Percentiles rank a stretch among this genome's conserved stretches.
phyloP scores from a whole-genome alignment of 2,797 vertebrate species.

The Sebastes jordani region DNA sequence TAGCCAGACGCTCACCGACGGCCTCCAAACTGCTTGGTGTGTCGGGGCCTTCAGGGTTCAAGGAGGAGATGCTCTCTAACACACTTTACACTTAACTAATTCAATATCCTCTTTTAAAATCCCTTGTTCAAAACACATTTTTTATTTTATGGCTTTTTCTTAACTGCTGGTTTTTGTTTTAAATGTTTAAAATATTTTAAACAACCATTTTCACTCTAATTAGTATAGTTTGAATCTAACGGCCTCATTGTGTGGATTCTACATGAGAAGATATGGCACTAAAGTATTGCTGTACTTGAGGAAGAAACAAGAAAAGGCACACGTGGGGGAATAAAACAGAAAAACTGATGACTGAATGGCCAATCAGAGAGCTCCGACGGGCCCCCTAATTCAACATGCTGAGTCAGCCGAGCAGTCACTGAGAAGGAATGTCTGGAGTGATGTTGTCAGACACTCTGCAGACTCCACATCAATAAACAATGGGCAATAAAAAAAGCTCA shows the following conservation, averaged over 20 bases:
- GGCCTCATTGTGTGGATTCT: too few species aligned
- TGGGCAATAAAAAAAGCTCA: not conserved
- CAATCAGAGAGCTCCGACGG: not conserved
- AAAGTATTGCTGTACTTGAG: not conserved
- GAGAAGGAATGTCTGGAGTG: not conserved
- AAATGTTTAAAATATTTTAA: not conserved
- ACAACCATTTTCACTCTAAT: too few species aligned
- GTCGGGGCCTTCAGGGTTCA: not conserved
- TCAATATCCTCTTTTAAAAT: not conserved
- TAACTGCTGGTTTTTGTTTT: not conserved
- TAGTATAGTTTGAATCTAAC: too few species aligned
- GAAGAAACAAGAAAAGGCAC: not conserved
- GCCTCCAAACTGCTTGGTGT: too few species aligned
- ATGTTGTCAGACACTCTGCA: not conserved
- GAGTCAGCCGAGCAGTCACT: not conserved
- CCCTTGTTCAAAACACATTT: not conserved
- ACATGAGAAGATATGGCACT: not conserved
- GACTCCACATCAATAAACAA: too few species aligned
- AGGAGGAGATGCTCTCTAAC: not conserved
- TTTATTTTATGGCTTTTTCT: not conserved
- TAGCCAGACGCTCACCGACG: too few species aligned
- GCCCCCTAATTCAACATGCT: not conserved
- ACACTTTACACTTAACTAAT: not conserved
- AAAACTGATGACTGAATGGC: not conserved
- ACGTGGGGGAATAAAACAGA: not conserved